These are phyloP conservation scores for Phalangium opilio DNA, from an alignment of 2,888 invertebrate genomes.

Conservation along the genomic window DNA sequence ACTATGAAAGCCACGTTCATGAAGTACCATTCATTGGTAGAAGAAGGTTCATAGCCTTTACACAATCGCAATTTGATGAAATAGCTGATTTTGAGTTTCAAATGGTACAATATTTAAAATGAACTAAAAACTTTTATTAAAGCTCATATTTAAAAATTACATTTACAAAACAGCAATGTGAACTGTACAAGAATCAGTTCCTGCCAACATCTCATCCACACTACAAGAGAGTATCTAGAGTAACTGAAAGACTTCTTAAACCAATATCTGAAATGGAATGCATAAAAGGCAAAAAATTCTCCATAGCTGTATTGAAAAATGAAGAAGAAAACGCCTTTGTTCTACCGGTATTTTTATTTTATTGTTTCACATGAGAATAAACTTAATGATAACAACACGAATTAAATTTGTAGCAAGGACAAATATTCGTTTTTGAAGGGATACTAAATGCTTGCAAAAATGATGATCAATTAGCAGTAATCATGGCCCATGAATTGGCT, in stretches of 20 bases:
- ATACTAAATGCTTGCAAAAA: constrained; percentile 35
- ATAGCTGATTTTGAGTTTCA: constrained; percentile 32
- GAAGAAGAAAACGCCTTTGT: constrained; percentile 39
- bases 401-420: constrained; percentile 35
- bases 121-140: no score
- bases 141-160: no score
- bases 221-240: constrained; percentile 30
- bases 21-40: constrained; percentile 39
- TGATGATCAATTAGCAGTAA: constrained; percentile 40
- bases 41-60: constrained; percentile 38
- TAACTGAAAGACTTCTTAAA: constrained; percentile 32
- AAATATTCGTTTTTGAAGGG: constrained; percentile 42
- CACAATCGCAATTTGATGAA: constrained; percentile 32
- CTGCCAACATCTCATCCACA: constrained; percentile 30
- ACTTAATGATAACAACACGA: no score
- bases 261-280: constrained; percentile 37
- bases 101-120: constrained; percentile 23
- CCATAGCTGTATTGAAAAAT: constrained; percentile 36
- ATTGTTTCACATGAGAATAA: no score
- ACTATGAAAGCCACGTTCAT: constrained; percentile 35
- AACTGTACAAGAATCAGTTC: constrained; percentile 27
- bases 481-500: constrained; percentile 45
- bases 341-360: constrained; percentile 39
- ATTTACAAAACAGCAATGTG: constrained; percentile 30
- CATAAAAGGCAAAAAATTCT: constrained; percentile 36